Base-by-base conservation (phyloP, 2,888 invertebrate genomes). In the Piscicola geometra region DNA sequence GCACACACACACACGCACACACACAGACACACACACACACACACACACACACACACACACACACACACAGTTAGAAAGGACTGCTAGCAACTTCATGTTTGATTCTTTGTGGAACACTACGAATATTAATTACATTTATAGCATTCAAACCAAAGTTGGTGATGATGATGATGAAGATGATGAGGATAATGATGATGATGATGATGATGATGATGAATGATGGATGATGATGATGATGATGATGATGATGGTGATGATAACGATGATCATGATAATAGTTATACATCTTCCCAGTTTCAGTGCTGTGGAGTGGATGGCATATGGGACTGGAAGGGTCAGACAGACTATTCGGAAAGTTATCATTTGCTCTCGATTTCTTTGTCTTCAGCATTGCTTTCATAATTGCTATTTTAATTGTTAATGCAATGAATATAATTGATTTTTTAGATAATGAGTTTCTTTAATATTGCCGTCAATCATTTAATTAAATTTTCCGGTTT, bases 31-130 rank as follows among this genome's bases (percentile, higher is more conserved):
- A 52, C 47, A 52, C 56, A 75, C 35, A 75, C 56, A 70, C 33
- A 70, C 70, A 52, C 33, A 70, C 70, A 52, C 35, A 70, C 70
- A 52, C 33, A 70, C 75, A 52, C 47, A 70, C 70, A 73, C 32
- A 73, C 73, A 73, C 32, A 73, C 32, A 73, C 60, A 73, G 30
- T 5, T 30, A 64, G 3, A 3, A 12, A 64, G 64, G 3, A 12
- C 9, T 3, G 30, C 64, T 3, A 9, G 3, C 21, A 64, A 64
- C 21, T 64, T n/a, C 9, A 3, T 64, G 9, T 5, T 41, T 41
- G 41, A 41, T 41, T 41, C 41, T 41, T 15, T 41, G 5, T 41
- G 41, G 41, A 41, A 41, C 5, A 41, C 5, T 15, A 41, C 15
- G 9, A 41, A 15, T 9, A 5, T 3, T 12, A 64, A 21, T 21